Evolutionary conservation across 35 echinoderm and acorn worm genomes (phyloP).

Genomic region (Eucidaris tribuloides): DNA sequence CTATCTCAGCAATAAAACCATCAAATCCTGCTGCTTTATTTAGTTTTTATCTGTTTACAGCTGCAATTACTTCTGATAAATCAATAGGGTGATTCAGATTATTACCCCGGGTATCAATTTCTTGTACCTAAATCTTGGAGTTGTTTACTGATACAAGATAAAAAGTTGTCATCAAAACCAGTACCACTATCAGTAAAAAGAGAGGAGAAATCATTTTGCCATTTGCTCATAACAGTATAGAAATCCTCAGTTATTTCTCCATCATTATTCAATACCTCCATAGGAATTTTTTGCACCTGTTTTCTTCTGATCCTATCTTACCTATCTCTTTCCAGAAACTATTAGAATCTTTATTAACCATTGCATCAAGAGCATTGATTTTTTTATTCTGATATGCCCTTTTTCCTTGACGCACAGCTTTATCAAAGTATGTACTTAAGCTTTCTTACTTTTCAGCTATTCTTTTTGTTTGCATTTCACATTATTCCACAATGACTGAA

Average conservation of each 20-base stretch:
- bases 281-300: background rate
- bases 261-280: background rate
- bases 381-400: background rate
- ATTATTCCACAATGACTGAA: background rate
- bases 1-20: too few species aligned
- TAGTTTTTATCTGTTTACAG: background rate
- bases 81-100: background rate
- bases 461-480: background rate
- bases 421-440: background rate
- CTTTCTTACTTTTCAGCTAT: background rate
- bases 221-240: background rate
- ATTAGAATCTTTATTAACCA: background rate
- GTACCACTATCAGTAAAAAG: background rate
- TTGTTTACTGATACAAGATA: background rate
- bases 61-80: too few species aligned
- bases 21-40: too few species aligned
- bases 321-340: background rate
- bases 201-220: background rate
- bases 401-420: background rate
- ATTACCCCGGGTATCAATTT: background rate
- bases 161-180: background rate
- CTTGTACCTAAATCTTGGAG: background rate
- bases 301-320: background rate
- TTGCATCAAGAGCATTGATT: background rate
- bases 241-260: background rate